These are phyloP conservation scores for Meteorus cinctellus DNA, from an alignment of 2,888 invertebrate species.

Conservation along the genomic window DNA sequence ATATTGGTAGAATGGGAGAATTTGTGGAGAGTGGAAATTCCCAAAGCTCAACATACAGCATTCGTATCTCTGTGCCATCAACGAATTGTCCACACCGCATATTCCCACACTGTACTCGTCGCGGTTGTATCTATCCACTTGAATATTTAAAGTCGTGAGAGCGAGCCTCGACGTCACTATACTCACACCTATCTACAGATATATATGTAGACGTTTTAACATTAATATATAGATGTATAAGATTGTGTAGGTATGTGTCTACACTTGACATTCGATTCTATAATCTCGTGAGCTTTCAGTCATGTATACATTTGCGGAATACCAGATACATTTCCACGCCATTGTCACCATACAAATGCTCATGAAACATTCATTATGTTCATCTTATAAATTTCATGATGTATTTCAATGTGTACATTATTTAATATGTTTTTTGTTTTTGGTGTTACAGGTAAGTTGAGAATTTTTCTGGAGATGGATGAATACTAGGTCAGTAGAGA, in stretches of 20 bases:
- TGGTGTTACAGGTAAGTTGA: conserved; percentile 54
- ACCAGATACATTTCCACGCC: not conserved
- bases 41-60: conserved; percentile 13
- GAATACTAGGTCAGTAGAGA: not conserved
- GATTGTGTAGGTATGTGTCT: not conserved
- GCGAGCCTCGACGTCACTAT: conserved; percentile 9
- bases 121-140: conserved; percentile 35
- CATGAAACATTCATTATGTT: not conserved
- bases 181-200: conserved; percentile 1
- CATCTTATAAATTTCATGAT: not conserved
- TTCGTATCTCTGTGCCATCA: conserved; percentile 23
- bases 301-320: not conserved
- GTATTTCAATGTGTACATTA: not conserved
- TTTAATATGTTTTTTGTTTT: conserved; percentile 22
- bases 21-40: conserved; percentile 20
- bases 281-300: conserved; percentile 23
- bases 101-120: not conserved
- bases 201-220: not conserved
- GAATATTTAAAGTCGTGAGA: conserved; percentile 34
- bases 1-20: conserved; percentile 8
- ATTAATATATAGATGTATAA: not conserved
- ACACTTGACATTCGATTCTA: conserved; percentile 21
- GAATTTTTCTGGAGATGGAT: not conserved
- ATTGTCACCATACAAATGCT: not conserved
- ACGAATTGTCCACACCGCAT: conserved; percentile 26